Evolutionary conservation across 1,140 invertebrate genomes (phyloP), one percentile per base, ranked within the genome.

Genomic region (Tenebrio molitor): DNA sequence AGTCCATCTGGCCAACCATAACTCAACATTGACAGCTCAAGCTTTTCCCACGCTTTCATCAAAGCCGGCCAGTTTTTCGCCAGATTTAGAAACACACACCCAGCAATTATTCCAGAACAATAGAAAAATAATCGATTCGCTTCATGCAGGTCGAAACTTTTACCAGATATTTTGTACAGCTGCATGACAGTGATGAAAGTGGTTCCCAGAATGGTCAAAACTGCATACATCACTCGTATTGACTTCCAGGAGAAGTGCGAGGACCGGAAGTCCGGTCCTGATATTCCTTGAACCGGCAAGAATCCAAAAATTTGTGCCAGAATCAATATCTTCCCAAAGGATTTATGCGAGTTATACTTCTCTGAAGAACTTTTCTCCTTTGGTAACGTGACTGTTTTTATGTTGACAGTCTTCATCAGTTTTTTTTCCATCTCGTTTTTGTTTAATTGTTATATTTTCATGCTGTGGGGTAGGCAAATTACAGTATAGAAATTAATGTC

Each of bases 231-330:
- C n/a, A 71, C 65, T 41, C 66, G 36, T 34, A 53, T 33, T 3
- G 71, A 66, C 0, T 69, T 53, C 71, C 74, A 75, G 34, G 41
- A 17, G 14, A 74, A 53, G 25, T 46, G 53, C 8, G 39, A 15
- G 1, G 25, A 63, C 1, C 62, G 63, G 17, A 17, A 17, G 14
- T 36, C 46, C 8, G 25, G 10, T 14, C 42, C 36, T n/a, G 10
- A 23, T 4, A 74, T 63, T 25, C 71, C 65, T 12, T 44, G 16
- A 2, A 69, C 19, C 8, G 75, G 75, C 19, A 76, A 74, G 10
- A 46, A 72, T 4, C 75, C 69, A 17, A 76, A 76, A 23, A 58
- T 29, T 33, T 76, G 75, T 5, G 67, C 44, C n/a, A 76, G 21
- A 3, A 36, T 15, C n/a, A 76, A 21, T 12, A 58, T 58, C 15